phyloP scores from a whole-genome alignment of 2,888 invertebrate genomes.

The Odontocerum albicorne region DNA sequence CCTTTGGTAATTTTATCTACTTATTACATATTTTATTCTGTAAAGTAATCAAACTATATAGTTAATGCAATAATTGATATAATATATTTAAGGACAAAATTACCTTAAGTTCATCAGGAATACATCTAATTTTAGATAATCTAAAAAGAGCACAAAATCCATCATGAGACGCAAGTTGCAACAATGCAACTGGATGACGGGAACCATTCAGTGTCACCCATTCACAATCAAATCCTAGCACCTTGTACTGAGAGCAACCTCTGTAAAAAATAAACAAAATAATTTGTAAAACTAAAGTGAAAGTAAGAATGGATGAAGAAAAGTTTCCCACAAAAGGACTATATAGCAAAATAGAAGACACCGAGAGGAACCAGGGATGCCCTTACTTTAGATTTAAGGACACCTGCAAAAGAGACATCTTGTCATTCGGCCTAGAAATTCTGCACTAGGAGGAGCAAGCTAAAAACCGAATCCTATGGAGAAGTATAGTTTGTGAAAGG shows the following conservation, averaged over 20 bases:
- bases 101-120: slow-evolving; percentile 66
- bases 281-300: background rate
- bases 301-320: background rate
- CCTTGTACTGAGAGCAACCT: slow-evolving; percentile 42
- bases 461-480: too few species aligned
- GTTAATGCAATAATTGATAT: too few species aligned
- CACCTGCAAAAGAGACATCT: too few species aligned
- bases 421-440: too few species aligned
- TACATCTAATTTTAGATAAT: slow-evolving; percentile 58
- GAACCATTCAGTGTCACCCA: slow-evolving; percentile 69
- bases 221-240: slow-evolving; percentile 80
- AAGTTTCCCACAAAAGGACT: background rate
- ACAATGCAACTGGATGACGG: slow-evolving; percentile 64
- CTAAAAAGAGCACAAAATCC: slow-evolving; percentile 73
- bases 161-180: slow-evolving; percentile 71
- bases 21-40: too few species aligned
- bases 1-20: too few species aligned
- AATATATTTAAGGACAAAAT: too few species aligned
- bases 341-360: background rate
- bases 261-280: slow-evolving; percentile 5
- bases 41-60: too few species aligned
- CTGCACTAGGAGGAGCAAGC: too few species aligned
- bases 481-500: too few species aligned
- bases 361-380: too few species aligned
- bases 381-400: too few species aligned